Conservation (phyloP, 1,140 invertebrate species). For the Alviniconcha marisindica region DNA sequence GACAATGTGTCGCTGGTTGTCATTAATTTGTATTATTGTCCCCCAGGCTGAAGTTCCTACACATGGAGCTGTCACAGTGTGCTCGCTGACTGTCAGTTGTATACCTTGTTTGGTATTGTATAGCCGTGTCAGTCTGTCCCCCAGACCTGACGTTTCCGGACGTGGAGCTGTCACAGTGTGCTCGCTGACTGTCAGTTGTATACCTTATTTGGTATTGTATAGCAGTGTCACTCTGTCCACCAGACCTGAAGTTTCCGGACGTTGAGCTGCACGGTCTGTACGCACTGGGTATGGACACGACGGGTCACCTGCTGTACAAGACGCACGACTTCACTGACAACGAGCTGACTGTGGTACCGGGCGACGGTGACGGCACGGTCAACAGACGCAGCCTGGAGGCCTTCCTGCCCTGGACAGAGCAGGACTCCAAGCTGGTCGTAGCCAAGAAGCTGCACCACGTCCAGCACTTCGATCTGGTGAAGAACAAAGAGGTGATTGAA, state of each 20-base stretch:
- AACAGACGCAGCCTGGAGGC: slow-evolving; percentile 89
- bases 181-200: neutral
- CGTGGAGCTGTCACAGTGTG: no score
- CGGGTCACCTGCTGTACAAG: slow-evolving; percentile 76
- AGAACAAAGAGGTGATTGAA: slow-evolving; percentile 26
- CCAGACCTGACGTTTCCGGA: neutral
- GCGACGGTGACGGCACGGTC: slow-evolving; percentile 97
- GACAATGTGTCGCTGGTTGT: no score
- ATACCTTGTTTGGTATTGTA: slow-evolving; percentile 77
- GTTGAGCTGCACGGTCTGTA: slow-evolving; percentile 94
- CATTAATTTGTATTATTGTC: no score
- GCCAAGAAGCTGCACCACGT: slow-evolving; percentile 81
- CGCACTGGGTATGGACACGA: slow-evolving; percentile 87
- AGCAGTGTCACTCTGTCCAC: neutral
- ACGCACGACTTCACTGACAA: slow-evolving; percentile 80
- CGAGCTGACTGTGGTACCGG: slow-evolving; percentile 83
- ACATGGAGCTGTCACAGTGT: no score
- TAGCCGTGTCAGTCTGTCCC: slow-evolving; percentile 70
- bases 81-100: neutral
- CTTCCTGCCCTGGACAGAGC: slow-evolving; percentile 84
- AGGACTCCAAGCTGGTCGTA: slow-evolving; percentile 80
- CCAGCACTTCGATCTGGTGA: slow-evolving; percentile 83
- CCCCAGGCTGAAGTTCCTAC: no score
- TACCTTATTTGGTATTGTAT: neutral
- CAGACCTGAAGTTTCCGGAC: slow-evolving; percentile 67